Evolutionary conservation across 1,140 invertebrate genomes (phyloP), one percentile per base, ranked within the genome.

Genomic region (Pentalonia nigronervosa): DNA sequence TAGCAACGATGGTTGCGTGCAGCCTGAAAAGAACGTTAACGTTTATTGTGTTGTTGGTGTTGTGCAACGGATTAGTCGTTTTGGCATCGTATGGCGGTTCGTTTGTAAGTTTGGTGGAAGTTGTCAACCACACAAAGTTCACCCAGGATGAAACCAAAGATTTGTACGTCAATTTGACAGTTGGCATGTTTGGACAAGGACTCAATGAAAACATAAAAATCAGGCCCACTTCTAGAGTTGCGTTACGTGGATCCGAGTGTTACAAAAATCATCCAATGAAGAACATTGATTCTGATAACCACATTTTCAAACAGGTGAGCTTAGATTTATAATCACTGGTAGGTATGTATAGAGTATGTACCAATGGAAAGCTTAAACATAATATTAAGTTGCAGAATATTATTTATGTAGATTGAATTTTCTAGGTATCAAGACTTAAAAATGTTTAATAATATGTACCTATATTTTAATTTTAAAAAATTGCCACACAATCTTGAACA

Each of bases 101-200:
- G 36, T 91, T 53, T 20, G 81, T 94, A n/a, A 67, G 81, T 45
- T 91, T 83, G 6, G 93, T 91, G 20, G 48, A 86, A 60, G 84
- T 94, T 11, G 56, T 94, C 25, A 93, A 94, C 25, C 90, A 94
- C 30, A 93, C 84, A 23, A 91, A 47, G 86, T 41, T 94, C 36
- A 86, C 41, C 60, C 34, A 90, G 6, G 93, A 86, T 34, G 36
- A 84, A 3, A 56, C 48, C 50, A 8, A 11, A 11, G 87, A 81
- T 34, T 60, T 91, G 30, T 93, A 90, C 7, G 90, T 93, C 47
- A 94, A 83, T 45, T 21, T 94, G 30, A 94, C 90, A 7, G 41
- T 94, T 34, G 89, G 47, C 21, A 23, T 94, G 36, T 21, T 36
- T 11, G 94, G 94, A n/a, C 50, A 88, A 23, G 89, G 92, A 81